A percentile compares a stretch with the other conserved stretches of the same genome.
Evolutionary conservation across 1,140 invertebrate genomes (phyloP).

Genomic region (Zaprionus inermis): DNA sequence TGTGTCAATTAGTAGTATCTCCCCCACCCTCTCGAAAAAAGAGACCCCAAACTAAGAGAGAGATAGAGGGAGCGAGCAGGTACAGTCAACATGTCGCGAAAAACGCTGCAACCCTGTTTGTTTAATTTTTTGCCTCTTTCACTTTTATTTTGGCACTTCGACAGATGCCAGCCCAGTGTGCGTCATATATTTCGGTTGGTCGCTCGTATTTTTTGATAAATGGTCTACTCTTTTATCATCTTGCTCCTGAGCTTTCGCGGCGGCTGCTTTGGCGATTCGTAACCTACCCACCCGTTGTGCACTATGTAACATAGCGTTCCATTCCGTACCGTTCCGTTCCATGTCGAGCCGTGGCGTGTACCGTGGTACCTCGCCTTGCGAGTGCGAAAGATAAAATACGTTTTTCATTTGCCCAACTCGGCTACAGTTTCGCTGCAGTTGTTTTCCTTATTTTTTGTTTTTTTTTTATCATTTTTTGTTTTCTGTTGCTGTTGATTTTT

Average conservation of each 20-base stretch:
- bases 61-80: constrained; percentile 5
- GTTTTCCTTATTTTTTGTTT: constrained; percentile 32
- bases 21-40: background rate
- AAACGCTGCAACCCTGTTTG: constrained; percentile 22
- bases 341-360: background rate
- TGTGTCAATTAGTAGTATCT: constrained; percentile 47
- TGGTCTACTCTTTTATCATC: constrained; percentile 80
- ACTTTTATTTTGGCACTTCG: constrained; percentile 19
- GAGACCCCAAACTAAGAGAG: constrained; percentile 33
- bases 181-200: constrained; percentile 62
- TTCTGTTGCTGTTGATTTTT: constrained; percentile 67
- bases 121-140: constrained; percentile 11
- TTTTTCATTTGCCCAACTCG: constrained; percentile 69
- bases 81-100: constrained; percentile 44
- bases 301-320: constrained; percentile 41
- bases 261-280: constrained; percentile 46
- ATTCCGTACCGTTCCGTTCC: constrained; percentile 11
- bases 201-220: constrained; percentile 74
- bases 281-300: background rate
- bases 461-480: constrained; percentile 50
- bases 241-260: constrained; percentile 73
- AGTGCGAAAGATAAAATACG: constrained; percentile 79
- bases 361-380: constrained; percentile 39
- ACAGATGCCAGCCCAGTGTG: constrained; percentile 50
- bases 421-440: constrained; percentile 71